Percentiles rank a stretch among this genome's conserved stretches.
Evolutionary conservation across 2,888 invertebrate genomes (phyloP).

Genomic region (Geotrupes spiniger): DNA sequence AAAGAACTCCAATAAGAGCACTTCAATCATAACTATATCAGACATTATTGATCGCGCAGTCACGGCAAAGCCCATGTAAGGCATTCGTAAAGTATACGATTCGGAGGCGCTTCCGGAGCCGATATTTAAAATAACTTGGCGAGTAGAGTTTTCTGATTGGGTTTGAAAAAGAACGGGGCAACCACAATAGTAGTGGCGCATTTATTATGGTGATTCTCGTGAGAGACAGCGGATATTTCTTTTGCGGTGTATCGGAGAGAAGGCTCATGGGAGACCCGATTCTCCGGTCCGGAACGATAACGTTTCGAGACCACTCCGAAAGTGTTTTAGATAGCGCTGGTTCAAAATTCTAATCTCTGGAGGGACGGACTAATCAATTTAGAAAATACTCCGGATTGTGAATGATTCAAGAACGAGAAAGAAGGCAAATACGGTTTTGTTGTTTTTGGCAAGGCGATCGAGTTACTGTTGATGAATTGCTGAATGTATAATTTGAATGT

Average conservation of each 20-base stretch:
- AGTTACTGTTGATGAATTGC: too few species aligned
- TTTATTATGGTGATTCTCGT: slow-evolving; percentile 31
- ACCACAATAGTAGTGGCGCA: slow-evolving; percentile 31
- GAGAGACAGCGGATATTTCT: slow-evolving; percentile 25
- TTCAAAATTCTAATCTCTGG: too few species aligned
- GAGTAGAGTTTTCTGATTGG: slow-evolving; percentile 19
- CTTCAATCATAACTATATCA: slow-evolving; percentile 28
- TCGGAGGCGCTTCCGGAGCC: too few species aligned
- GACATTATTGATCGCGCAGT: neutral
- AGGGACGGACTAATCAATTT: too few species aligned
- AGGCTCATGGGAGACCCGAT: slow-evolving; percentile 23
- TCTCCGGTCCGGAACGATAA: slow-evolving; percentile 22
- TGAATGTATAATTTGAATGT: too few species aligned
- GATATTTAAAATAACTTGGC: too few species aligned
- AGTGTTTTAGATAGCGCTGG: neutral
- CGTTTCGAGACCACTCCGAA: slow-evolving; percentile 13
- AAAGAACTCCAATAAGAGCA: slow-evolving; percentile 24
- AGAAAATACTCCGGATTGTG: too few species aligned
- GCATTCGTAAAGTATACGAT: too few species aligned
- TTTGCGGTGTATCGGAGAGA: slow-evolving; percentile 24
- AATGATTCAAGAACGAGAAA: too few species aligned
- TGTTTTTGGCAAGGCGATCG: too few species aligned
- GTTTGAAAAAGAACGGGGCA: slow-evolving; percentile 22
- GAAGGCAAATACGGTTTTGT: too few species aligned
- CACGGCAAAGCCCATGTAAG: too few species aligned